Percentiles rank a stretch among this genome's conserved stretches.
Evolutionary conservation across 2,888 invertebrate species (phyloP).

Genomic region (Gymnocheta viridis): DNA sequence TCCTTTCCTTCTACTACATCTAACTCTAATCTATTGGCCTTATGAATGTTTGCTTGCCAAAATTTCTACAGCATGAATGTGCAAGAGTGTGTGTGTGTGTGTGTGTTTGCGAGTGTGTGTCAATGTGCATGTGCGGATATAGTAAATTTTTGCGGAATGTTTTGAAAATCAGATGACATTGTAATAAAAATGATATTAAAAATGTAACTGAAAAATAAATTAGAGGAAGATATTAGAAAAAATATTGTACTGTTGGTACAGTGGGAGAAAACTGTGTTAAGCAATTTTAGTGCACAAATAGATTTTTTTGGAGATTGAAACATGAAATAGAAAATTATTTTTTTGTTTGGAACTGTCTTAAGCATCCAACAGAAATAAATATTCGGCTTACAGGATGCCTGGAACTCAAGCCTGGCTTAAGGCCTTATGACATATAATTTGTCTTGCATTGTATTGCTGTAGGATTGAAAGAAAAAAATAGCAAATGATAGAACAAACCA

Average conservation of each 20-base stretch:
- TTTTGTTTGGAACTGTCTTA: too few relatives aligned
- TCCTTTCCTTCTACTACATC: not conserved
- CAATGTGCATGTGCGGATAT: conserved; percentile 39
- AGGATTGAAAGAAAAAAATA: too few relatives aligned
- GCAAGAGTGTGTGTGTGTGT: conserved; percentile 10
- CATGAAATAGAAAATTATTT: too few relatives aligned
- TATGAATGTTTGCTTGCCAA: conserved; percentile 45
- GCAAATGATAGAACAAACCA: too few relatives aligned
- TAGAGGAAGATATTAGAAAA: conserved; percentile 62
- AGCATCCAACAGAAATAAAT: too few relatives aligned
- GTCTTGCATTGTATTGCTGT: too few relatives aligned
- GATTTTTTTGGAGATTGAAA: too few relatives aligned
- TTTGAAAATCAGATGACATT: conserved; percentile 58
- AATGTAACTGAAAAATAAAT: conserved; percentile 49
- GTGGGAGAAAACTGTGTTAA: conserved; percentile 21
- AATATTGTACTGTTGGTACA: conserved; percentile 13
- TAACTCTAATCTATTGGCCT: conserved; percentile 57
- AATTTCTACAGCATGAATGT: conserved; percentile 2
- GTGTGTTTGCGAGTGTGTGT: too few relatives aligned
- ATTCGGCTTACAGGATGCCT: too few relatives aligned
- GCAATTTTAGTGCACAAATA: not conserved
- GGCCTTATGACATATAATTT: too few relatives aligned
- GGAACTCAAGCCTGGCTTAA: too few relatives aligned
- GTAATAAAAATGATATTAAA: conserved; percentile 56
- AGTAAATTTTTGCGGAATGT: conserved; percentile 66